These are phyloP conservation scores for Rhombomys opimus DNA, from an alignment of 2,113 vertebrate genomes.

Conservation along the genomic window DNA sequence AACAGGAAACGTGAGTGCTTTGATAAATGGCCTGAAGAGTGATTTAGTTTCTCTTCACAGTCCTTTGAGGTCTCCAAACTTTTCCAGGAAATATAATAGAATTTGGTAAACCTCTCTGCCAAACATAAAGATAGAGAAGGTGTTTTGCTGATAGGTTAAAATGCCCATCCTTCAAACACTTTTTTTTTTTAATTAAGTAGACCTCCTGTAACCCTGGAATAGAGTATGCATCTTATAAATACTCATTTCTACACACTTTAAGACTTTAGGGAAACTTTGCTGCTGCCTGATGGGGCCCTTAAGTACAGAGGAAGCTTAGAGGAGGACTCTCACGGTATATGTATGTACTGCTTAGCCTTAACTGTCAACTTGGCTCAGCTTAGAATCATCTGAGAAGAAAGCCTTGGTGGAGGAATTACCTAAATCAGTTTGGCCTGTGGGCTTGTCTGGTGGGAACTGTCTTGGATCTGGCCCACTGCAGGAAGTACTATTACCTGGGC, in stretches of 20 bases:
- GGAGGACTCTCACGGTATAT: too few species aligned
- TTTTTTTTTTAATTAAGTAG: not conserved
- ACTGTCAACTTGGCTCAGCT: not conserved
- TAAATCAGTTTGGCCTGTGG: not conserved
- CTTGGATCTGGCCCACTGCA: not conserved
- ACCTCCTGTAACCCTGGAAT: not conserved
- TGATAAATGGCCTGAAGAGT: slow-evolving; percentile 62
- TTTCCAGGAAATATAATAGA: slow-evolving; percentile 43
- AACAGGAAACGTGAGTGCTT: slow-evolving; percentile 53
- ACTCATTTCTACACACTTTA: not conserved
- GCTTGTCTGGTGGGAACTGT: not conserved
- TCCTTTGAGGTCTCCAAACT: slow-evolving; percentile 17
- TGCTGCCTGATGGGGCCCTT: not conserved
- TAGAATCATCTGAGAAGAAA: not conserved
- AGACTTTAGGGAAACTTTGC: not conserved
- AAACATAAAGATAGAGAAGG: not conserved
- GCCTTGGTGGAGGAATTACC: not conserved
- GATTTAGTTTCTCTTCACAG: slow-evolving; percentile 3
- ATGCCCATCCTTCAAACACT: not conserved
- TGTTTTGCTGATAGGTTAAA: not conserved
- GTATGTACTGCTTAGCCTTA: not conserved
- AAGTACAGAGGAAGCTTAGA: not conserved
- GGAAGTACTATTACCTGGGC: not conserved
- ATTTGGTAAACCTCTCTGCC: slow-evolving; percentile 44
- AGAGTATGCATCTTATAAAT: not conserved